Evolutionary conservation across 2,113 vertebrate species (phyloP), one percentile per base, ranked within the genome.

Genomic region (Proteles cristata): DNA sequence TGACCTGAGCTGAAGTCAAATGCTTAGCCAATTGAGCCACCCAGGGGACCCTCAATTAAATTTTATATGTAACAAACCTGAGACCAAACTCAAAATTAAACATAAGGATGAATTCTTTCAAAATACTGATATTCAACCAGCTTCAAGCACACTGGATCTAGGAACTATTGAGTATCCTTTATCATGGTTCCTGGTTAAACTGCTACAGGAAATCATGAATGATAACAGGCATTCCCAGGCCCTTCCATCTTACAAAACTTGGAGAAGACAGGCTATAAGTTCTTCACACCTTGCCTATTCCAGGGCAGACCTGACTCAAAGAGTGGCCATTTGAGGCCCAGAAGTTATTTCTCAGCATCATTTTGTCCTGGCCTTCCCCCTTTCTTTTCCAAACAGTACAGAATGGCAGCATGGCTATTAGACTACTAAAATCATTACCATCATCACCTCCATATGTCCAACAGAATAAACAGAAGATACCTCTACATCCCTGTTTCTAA

Each of bases 381-480:
- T 92, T n/a, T 66, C 26, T 93, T 89, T 63, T 79, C 90, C 85
- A 81, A 68, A 95, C 89, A 31, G 7, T 45, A 86, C 33, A 79
- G 12, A 79, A 81, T 31, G 33, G 89, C 35, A 83, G 17, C 35
- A 50, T 9, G 68, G 39, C 58, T 33, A 65, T 90, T 43, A 84
- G 35, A 86, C 8, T 43, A 90, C 48, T 53, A 80, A 79, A n/a
- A 83, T 50, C 8, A 55, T 28, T 31, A 69, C 23, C 58, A 93
- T 21, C 63, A 81, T 0, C 17, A 94, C 66, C 26, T 66, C 53
- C 53, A 48, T 15, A n/a, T 85, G 15, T 92, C 73, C 73, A 74
- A 83, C 10, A 53, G 53, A 94, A 90, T 61, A 85, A 79, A 43
- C 1, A 35, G 68, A 93, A 69, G 31, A 65, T 43, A 88, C 28